Conservation (phyloP, 2,113 vertebrate genomes). For the Orientallactaga bullata region DNA sequence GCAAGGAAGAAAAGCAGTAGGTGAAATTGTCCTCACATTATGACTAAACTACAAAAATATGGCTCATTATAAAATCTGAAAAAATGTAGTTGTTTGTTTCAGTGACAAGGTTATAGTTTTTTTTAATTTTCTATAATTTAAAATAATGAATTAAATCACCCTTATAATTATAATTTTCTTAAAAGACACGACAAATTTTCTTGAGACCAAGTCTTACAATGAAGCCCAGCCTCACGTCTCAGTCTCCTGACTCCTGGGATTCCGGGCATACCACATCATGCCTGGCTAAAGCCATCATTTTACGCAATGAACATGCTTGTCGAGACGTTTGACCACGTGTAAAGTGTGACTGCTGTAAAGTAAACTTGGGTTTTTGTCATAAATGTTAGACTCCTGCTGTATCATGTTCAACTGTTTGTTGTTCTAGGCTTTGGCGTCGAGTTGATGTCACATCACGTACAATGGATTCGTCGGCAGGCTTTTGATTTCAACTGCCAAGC, state of each 20-base stretch:
- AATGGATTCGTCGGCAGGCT: constrained; percentile 34
- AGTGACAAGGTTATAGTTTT: constrained; percentile 10
- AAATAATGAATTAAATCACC: not conserved
- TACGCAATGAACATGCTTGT: not conserved
- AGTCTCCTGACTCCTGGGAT: not conserved
- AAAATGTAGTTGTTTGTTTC: not conserved
- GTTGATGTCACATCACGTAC: constrained; percentile 7
- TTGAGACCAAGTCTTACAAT: not conserved
- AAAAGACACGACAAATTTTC: not conserved
- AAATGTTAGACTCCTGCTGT: not conserved
- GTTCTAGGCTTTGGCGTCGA: not conserved
- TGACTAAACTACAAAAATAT: not conserved
- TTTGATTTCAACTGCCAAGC: not conserved
- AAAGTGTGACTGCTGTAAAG: not conserved
- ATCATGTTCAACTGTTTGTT: not conserved
- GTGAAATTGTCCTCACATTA: not conserved
- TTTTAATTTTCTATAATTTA: constrained; percentile 38
- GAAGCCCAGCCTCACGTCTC: not conserved
- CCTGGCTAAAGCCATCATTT: not conserved
- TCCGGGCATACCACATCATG: not conserved
- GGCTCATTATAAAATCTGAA: no score
- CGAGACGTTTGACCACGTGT: not conserved
- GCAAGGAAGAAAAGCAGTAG: not conserved
- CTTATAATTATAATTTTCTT: constrained; percentile 38
- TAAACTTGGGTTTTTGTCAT: not conserved